A percentile compares a stretch with the other conserved stretches of the same genome.
Conservation (phyloP, 2,888 invertebrate genomes). For the Hartigia nigra region DNA sequence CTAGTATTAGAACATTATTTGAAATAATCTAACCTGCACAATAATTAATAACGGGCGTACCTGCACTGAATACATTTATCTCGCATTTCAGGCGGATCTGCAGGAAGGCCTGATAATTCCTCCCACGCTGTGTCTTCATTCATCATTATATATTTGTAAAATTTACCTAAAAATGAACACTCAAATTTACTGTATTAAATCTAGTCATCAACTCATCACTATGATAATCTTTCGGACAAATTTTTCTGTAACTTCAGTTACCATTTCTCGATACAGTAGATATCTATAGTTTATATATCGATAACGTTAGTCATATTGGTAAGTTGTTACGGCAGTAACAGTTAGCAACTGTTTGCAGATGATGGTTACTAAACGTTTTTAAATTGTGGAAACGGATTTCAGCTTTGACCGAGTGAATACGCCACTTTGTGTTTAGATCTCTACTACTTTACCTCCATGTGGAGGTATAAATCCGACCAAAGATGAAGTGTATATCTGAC, state of each 20-base stretch:
- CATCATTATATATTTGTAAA: conserved; percentile 30
- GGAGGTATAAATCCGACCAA: background rate
- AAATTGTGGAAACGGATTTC: background rate
- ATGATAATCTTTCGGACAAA: background rate
- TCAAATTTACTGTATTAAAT: background rate
- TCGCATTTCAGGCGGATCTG: conserved; percentile 82
- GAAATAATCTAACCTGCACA: background rate
- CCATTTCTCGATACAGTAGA: background rate
- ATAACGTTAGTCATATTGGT: background rate
- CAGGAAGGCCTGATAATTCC: conserved; percentile 78
- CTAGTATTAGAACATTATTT: background rate
- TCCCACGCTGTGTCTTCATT: conserved; percentile 69
- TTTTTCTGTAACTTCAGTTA: background rate
- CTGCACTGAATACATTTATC: conserved; percentile 79
- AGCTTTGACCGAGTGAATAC: background rate
- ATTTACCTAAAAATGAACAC: background rate
- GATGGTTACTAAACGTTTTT: background rate
- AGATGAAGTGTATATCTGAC: background rate
- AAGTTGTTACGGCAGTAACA: background rate
- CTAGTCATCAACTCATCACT: background rate
- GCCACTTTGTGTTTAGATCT: background rate
- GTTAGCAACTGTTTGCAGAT: background rate
- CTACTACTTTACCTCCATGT: background rate
- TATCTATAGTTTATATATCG: background rate
- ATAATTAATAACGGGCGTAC: conserved; percentile 67